Evolutionary conservation across 2,888 invertebrate genomes (phyloP).

Genomic region (Polydrusus pterygomalis): DNA sequence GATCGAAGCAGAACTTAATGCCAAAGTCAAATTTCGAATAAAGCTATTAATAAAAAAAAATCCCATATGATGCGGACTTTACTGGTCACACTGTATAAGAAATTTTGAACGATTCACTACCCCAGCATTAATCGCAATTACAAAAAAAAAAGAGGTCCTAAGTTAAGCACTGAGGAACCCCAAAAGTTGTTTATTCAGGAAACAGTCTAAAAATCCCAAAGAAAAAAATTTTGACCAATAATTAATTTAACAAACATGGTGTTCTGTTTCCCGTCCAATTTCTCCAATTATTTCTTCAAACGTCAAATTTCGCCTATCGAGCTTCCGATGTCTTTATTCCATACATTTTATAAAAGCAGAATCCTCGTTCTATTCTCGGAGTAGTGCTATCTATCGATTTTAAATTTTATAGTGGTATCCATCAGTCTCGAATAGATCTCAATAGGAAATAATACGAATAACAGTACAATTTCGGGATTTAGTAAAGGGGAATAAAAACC

Average conservation of each 20-base stretch:
- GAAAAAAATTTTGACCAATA: neutral
- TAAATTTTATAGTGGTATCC: constrained; percentile 40
- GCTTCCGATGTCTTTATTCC: constrained; percentile 22
- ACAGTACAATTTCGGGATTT: too few relatives aligned
- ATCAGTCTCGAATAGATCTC: constrained; percentile 15
- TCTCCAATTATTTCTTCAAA: constrained; percentile 11
- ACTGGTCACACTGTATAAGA: too few relatives aligned
- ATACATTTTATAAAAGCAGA: constrained; percentile 34
- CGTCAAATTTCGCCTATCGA: constrained; percentile 32
- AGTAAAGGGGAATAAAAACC: neutral
- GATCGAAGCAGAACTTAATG: too few relatives aligned
- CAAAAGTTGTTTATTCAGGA: too few relatives aligned
- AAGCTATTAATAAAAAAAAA: too few relatives aligned
- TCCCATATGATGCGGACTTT: too few relatives aligned
- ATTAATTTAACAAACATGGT: constrained; percentile 2
- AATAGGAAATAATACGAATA: constrained; percentile 24
- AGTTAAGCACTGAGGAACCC: too few relatives aligned
- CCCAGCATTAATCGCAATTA: too few relatives aligned
- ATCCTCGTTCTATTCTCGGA: constrained; percentile 37
- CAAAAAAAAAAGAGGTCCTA: too few relatives aligned
- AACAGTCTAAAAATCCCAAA: too few relatives aligned
- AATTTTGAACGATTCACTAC: too few relatives aligned
- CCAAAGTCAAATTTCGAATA: too few relatives aligned
- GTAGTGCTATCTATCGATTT: constrained; percentile 41
- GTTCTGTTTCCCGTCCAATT: constrained; percentile 18